Evolutionary conservation across 2,888 invertebrate species (phyloP), one percentile per base, ranked within the genome.

Genomic region (Pecten maximus): DNA sequence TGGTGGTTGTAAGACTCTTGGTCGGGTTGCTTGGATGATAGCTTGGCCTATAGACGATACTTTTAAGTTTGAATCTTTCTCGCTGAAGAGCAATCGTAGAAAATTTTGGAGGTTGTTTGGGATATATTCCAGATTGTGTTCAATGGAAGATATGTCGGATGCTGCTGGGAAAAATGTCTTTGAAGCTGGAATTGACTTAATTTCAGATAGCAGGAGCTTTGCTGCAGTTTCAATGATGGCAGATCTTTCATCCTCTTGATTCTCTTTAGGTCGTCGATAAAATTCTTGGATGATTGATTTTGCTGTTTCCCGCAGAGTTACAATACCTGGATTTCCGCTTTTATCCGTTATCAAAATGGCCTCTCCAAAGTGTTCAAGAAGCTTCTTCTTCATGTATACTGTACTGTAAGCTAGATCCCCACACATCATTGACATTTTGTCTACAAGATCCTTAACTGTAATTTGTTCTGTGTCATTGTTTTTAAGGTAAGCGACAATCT

Each of bases 221-320:
- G 94, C 94, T 39, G 94, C 94, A 3, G 96, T 95, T 91, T 92
- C 87, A n/a, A 94, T 92, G 19, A 94, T 90, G 28, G 88, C 87
- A 50, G 19, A 89, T 87, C 92, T 91, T 60, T 93, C 88, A 19
- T 54, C 54, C 88, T 91, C 89, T 35, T 90, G 87, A 40, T 92
- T 91, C 40, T 60, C n/a, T 39, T 89, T 89, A 23, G 88, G 86
- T 19, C 60, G 40, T 40, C 91, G 88, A 39, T 92, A 91, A 90
- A 92, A 93, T 0, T 90, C 90, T 40, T 92, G 91, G n/a, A n/a
- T n/a, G n/a, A n/a, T n/a, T n/a, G n/a, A n/a, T n/a, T n/a, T n/a
- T n/a, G n/a, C n/a, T n/a, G n/a, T n/a, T n/a, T n/a, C n/a, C n/a
- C n/a, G n/a, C n/a, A n/a, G n/a, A n/a, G n/a, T n/a, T n/a, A n/a